Base-by-base conservation (phyloP, 2,797 vertebrate genomes). In the Apodemus agrarius region DNA sequence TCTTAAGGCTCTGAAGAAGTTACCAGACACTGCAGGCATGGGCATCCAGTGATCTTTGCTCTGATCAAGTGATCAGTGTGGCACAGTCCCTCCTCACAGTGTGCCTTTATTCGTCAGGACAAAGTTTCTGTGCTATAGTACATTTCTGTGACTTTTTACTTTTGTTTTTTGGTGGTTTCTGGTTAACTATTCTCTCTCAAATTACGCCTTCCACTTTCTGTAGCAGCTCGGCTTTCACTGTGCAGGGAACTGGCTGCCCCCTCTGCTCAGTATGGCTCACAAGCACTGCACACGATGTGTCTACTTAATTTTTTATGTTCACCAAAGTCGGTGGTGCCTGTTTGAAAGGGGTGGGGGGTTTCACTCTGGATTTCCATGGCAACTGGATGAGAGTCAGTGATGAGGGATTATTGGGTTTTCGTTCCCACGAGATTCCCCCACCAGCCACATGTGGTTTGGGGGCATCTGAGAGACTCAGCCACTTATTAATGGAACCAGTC, bases 11-110 rank as follows among this genome's bases (percentile, higher is more conserved):
- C n/a, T 19, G 40, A 57, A 59, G 69, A 67, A 37, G 90, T 40
- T 21, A 22, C 4, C 3, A 8, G 61, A 9, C 5, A 3, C 19
- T n/a, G 1, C 17, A 67, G 0, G 4, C 37, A 3, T 1, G 0
- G 19, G 10, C 46, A 31, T 82, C 9, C 4, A 34, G 31, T 3
- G 22, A 9, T 13, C 11, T 9, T 7, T 67, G 14, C 9, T 79
- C 14, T 8, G 21, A 19, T 4, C 16, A 21, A 63, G 40, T 69
- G 12, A 21, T 16, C 5, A 49, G 46, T 49, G 46, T 49, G 46
- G 46, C 46, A 43, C 43, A 49, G 0, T 22, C 9, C 40, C 52
- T 13, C 31, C 57, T 21, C 16, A 14, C 19, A 21, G 8, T 24
- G 26, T 40, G 40, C 24, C 26, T 29, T 54, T 29, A 6, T 10